Conservation (phyloP, 2,888 invertebrate genomes). For the Volucella inflata region DNA sequence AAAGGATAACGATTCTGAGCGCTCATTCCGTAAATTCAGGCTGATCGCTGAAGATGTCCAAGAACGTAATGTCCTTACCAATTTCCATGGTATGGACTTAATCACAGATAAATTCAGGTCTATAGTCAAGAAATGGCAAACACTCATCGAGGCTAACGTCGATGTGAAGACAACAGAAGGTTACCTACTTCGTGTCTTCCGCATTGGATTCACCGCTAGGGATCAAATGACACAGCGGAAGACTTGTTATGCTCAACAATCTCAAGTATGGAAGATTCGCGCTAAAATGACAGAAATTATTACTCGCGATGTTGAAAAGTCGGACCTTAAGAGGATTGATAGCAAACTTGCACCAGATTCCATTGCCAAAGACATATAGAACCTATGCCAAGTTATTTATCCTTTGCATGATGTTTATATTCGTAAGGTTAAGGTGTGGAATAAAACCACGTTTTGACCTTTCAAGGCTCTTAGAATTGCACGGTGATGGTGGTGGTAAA, state of each 20-base stretch:
- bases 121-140: constrained; percentile 99
- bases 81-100: constrained; percentile 99
- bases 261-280: constrained; percentile 97
- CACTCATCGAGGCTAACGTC: constrained; percentile 97
- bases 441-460: constrained; percentile 99
- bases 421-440: constrained; percentile 99
- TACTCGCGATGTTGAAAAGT: constrained; percentile 93
- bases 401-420: constrained; percentile 99
- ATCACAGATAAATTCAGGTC: constrained; percentile 98
- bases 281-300: constrained; percentile 99
- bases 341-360: constrained; percentile 98
- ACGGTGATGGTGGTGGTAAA: constrained; percentile 93
- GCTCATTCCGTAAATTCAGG: constrained; percentile 99
- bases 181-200: constrained; percentile 97
- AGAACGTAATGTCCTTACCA: constrained; percentile 97
- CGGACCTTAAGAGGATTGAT: constrained; percentile 97
- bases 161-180: constrained; percentile 99
- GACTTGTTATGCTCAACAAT: constrained; percentile 99
- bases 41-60: constrained; percentile 99
- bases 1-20: constrained; percentile 97
- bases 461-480: constrained; percentile 96
- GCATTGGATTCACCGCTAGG: constrained; percentile 99
- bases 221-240: constrained; percentile 97
- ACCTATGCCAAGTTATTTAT: constrained; percentile 97
- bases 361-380: constrained; percentile 99